phyloP scores from a whole-genome alignment of 1,140 invertebrate genomes.

The Lepidurus couesii region DNA sequence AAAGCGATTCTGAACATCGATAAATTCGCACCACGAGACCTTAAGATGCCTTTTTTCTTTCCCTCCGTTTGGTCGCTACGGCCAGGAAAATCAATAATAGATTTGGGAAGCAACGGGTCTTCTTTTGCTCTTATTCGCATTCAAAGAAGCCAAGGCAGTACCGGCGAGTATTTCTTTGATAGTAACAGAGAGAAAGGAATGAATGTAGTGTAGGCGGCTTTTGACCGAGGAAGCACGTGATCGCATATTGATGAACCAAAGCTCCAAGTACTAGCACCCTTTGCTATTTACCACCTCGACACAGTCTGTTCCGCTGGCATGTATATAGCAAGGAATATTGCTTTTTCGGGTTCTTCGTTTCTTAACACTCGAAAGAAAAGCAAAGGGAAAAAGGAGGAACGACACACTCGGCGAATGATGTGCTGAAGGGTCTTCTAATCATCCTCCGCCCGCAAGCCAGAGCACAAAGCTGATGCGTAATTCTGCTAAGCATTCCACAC shows the following conservation, averaged over 20 bases:
- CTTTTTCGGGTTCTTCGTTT: not conserved
- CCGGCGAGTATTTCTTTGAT: not conserved
- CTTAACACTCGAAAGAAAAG: not conserved
- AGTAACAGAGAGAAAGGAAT: not conserved
- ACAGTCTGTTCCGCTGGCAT: not conserved
- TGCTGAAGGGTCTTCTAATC: not conserved
- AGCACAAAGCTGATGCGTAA: slow-evolving; percentile 12
- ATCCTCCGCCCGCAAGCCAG: not conserved
- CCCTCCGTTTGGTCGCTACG: not conserved
- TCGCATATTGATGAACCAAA: not conserved
- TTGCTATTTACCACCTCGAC: not conserved
- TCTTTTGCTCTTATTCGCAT: not conserved
- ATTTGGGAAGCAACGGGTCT: slow-evolving; percentile 19
- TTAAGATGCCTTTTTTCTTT: not conserved
- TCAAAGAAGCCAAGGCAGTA: not conserved
- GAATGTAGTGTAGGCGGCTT: slow-evolving; percentile 3
- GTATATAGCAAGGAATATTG: slow-evolving; percentile 1
- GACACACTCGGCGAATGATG: not conserved
- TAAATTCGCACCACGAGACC: not conserved
- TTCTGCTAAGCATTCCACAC: not conserved
- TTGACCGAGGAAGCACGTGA: slow-evolving; percentile 5
- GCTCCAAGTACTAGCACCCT: not conserved
- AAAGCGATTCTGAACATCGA: not conserved
- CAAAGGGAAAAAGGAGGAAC: not conserved
- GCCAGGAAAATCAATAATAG: not conserved